A percentile compares a stretch with the other conserved stretches of the same genome.
phyloP scores from a whole-genome alignment of 2,888 invertebrate species.

The Hemithea aestivaria region DNA sequence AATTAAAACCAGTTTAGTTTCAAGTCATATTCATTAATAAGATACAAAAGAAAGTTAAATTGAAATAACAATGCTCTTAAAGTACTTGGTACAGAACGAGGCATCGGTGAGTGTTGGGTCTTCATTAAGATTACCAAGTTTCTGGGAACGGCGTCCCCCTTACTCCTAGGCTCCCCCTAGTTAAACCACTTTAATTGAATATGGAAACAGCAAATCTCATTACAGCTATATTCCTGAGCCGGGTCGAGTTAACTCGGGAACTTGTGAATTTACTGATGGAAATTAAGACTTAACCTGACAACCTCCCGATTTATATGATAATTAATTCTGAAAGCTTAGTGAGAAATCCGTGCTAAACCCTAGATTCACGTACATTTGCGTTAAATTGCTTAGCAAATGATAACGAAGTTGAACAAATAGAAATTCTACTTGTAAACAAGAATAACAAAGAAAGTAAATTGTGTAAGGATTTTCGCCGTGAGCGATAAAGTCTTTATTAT shows the following conservation, averaged over 20 bases:
- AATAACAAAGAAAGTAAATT: too few relatives aligned
- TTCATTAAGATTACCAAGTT: slow-evolving; percentile 29
- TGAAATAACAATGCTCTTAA: too few relatives aligned
- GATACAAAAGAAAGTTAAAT: too few relatives aligned
- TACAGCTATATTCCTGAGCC: slow-evolving; percentile 19
- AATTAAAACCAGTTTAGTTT: too few relatives aligned
- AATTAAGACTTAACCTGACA: slow-evolving; percentile 10
- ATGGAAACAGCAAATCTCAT: slow-evolving; percentile 33
- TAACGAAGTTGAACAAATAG: too few relatives aligned
- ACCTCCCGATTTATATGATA: slow-evolving; percentile 10
- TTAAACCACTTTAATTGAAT: slow-evolving; percentile 36
- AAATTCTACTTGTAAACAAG: too few relatives aligned
- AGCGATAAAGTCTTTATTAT: background rate
- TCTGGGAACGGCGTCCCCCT: slow-evolving; percentile 14
- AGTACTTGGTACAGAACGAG: too few relatives aligned
- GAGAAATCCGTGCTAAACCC: too few relatives aligned
- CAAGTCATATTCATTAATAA: too few relatives aligned
- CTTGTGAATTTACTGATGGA: slow-evolving; percentile 16
- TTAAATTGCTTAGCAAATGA: too few relatives aligned
- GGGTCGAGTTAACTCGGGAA: slow-evolving; percentile 11
- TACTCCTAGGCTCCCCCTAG: slow-evolving; percentile 15
- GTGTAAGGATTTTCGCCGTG: too few relatives aligned
- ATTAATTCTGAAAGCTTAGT: slow-evolving; percentile 8
- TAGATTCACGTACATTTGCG: too few relatives aligned
- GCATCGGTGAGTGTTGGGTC: slow-evolving; percentile 19